A percentile compares a stretch with the other conserved stretches of the same genome.
Evolutionary conservation across 2,797 vertebrate species (phyloP).

Genomic region (Gallinago solitaria): DNA sequence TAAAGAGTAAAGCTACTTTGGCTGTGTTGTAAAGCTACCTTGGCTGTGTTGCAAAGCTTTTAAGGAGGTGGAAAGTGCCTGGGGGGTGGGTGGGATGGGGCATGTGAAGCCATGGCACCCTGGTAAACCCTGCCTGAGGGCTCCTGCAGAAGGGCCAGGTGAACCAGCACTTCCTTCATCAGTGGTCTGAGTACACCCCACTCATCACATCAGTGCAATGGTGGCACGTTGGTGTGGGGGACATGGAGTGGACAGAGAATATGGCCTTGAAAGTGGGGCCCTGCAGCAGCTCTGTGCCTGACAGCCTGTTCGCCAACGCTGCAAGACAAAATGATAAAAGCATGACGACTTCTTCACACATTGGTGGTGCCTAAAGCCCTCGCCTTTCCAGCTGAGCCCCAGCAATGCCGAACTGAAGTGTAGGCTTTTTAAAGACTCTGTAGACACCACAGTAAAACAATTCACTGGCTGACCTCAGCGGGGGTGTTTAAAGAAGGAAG

Average conservation of each 20-base stretch:
- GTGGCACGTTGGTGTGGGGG: not conserved
- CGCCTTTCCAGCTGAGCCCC: not conserved
- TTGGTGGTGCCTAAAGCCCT: not conserved
- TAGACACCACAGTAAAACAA: not conserved
- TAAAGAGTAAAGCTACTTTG: not conserved
- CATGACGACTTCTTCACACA: accelerated
- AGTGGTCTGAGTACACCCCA: not conserved
- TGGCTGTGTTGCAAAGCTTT: not conserved
- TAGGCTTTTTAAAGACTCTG: not conserved
- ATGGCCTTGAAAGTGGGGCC: not conserved
- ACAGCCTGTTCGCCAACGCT: not conserved
- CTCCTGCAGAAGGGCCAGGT: not conserved
- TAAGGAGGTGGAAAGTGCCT: not conserved
- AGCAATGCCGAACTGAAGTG: not conserved
- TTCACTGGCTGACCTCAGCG: not conserved
- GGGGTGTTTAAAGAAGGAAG: not conserved
- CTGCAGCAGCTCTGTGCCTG: not conserved
- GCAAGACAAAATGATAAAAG: not conserved
- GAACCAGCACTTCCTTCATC: not conserved
- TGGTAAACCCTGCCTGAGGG: not conserved
- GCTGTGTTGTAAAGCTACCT: not conserved
- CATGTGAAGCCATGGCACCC: not conserved
- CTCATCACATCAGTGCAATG: not conserved
- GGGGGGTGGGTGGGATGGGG: not conserved
- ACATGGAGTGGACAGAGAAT: not conserved